Percentiles rank a stretch among this genome's conserved stretches.
Conservation (phyloP, 2,113 vertebrate species). For the Elaphurus davidianus region DNA sequence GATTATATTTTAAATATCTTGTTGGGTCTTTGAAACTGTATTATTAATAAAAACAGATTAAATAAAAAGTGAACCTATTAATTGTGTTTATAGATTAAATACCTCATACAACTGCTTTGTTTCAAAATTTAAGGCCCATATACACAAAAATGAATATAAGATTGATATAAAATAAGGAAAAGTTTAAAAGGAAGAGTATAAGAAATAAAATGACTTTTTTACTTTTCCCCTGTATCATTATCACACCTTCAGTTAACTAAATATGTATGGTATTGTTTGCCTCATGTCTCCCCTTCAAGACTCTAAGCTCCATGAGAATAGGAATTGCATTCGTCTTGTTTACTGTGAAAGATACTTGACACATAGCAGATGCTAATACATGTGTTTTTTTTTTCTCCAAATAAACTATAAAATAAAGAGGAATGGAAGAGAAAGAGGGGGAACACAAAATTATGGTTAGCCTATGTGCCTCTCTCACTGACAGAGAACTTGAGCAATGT, state of each 20-base stretch:
- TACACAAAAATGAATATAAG: not conserved
- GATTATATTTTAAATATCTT: not conserved
- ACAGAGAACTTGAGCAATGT: not conserved
- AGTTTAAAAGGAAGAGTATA: not conserved
- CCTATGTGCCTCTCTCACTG: not conserved
- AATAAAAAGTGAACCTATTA: not conserved
- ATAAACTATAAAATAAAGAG: not conserved
- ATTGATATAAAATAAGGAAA: not conserved
- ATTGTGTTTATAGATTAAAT: not conserved
- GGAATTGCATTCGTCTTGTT: not conserved
- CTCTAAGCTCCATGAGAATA: not conserved
- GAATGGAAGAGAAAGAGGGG: not conserved
- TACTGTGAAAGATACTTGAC: not conserved
- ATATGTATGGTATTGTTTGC: not conserved
- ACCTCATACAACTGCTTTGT: not conserved
- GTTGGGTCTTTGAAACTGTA: not conserved
- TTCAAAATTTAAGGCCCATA: not conserved
- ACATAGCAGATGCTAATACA: not conserved
- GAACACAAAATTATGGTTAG: not conserved
- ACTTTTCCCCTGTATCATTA: not conserved
- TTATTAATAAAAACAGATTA: not conserved
- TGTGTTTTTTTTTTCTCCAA: not conserved
- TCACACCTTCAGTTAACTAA: not conserved
- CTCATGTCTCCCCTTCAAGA: not conserved
- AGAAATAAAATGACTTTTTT: not conserved